phyloP scores from a whole-genome alignment of 2,113 vertebrate genomes.

The Platycercus adscitus region DNA sequence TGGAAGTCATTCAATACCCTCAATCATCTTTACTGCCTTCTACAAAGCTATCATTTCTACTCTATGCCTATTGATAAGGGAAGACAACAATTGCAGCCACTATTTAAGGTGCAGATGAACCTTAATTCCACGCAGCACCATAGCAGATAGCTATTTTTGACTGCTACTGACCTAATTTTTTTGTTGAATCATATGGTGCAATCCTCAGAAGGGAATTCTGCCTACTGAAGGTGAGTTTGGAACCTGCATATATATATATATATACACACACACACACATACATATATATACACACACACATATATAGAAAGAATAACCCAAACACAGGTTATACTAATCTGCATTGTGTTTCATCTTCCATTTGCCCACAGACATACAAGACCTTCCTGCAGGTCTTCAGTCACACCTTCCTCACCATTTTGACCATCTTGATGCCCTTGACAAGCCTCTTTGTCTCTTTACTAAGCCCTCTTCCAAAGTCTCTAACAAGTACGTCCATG shows the following conservation, averaged over 20 bases:
- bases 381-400: background rate
- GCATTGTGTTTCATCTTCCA: background rate
- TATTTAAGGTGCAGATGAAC: background rate
- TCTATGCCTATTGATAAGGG: background rate
- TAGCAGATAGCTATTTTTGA: background rate
- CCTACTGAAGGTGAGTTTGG: accelerated
- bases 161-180: background rate
- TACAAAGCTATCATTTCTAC: background rate
- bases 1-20: background rate
- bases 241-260: background rate
- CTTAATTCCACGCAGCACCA: background rate
- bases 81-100: background rate
- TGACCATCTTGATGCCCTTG: accelerated
- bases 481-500: background rate
- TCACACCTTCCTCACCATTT: background rate
- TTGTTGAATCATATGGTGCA: background rate
- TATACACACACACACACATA: too few relatives aligned
- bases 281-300: too few relatives aligned
- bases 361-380: background rate
- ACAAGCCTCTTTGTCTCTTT: background rate
- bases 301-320: background rate
- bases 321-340: background rate
- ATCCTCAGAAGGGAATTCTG: background rate
- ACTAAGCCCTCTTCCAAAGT: background rate
- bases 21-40: background rate